These are phyloP conservation scores for Hecatera dysodea DNA, from an alignment of 2,888 invertebrate species.

Conservation along the genomic window DNA sequence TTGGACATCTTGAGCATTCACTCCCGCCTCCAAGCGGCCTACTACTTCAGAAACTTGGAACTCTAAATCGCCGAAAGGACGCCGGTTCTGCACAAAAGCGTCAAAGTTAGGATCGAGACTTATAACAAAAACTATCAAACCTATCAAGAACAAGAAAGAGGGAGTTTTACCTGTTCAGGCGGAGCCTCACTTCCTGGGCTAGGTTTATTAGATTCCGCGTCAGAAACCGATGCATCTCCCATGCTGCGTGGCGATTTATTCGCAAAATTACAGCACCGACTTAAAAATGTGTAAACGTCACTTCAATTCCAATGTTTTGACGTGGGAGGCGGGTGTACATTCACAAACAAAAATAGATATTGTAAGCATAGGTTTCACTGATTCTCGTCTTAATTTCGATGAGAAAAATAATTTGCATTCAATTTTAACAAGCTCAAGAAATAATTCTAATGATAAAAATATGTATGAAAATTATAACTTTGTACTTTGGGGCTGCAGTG, in stretches of 20 bases:
- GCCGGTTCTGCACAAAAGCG: constrained; percentile 89
- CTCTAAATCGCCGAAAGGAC: constrained; percentile 92
- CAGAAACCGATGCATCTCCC: constrained; percentile 86
- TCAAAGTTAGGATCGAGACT: constrained; percentile 64
- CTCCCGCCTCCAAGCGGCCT: constrained; percentile 93
- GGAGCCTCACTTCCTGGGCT: constrained; percentile 75
- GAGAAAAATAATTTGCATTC: not conserved
- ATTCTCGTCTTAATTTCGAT: not conserved
- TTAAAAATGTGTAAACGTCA: constrained; percentile 90
- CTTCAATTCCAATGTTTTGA: constrained; percentile 86
- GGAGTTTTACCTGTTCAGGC: constrained; percentile 78
- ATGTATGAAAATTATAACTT: not conserved
- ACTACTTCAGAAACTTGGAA: constrained; percentile 94
- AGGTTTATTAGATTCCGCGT: constrained; percentile 80
- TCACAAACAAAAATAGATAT: constrained; percentile 46
- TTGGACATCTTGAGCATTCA: constrained; percentile 84
- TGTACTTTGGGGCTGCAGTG: not conserved
- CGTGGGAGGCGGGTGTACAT: constrained; percentile 65
- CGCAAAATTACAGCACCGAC: constrained; percentile 81
- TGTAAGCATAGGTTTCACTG: constrained; percentile 6
- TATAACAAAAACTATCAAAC: constrained; percentile 38
- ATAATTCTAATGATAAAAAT: not conserved
- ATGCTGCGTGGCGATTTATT: constrained; percentile 88
- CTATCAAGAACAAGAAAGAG: constrained; percentile 18
- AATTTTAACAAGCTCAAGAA: not conserved